Percentiles rank a stretch among this genome's conserved stretches.
phyloP scores from a whole-genome alignment of 2,797 vertebrate species.

The Myotis vivesi region DNA sequence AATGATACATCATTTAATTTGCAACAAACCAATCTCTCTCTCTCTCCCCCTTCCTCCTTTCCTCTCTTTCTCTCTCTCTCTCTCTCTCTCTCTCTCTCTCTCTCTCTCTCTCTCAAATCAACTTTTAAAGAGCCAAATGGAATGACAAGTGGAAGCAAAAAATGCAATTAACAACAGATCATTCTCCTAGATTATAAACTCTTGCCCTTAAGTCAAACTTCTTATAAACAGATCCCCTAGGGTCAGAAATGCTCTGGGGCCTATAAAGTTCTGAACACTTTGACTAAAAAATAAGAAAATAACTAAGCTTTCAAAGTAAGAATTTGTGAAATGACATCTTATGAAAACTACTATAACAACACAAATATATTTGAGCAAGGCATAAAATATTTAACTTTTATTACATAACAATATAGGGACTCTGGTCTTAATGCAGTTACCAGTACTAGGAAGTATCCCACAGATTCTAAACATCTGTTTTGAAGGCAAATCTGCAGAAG shows the following conservation, averaged over 20 bases:
- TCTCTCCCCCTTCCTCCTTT: no score
- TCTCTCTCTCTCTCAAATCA: no score
- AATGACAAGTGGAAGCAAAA: conserved; percentile 7
- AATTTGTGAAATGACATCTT: not conserved
- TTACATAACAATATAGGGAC: not conserved
- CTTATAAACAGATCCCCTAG: not conserved
- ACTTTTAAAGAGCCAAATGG: not conserved
- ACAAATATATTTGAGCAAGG: not conserved
- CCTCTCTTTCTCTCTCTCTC: no score
- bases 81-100: no score
- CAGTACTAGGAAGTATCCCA: not conserved
- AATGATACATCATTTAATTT: no score
- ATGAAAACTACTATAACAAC: not conserved
- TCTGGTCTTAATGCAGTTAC: not conserved
- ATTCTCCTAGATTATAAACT: not conserved
- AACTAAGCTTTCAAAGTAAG: not conserved
- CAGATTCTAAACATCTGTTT: not conserved
- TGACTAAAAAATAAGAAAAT: not conserved
- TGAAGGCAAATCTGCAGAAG: not conserved
- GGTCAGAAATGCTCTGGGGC: not conserved
- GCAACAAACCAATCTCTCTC: no score
- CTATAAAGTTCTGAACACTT: not conserved
- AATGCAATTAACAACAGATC: not conserved
- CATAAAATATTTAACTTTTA: not conserved
- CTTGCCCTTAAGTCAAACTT: not conserved